Conservation (phyloP, 2,888 invertebrate genomes). For the Cacoxenus indagator region DNA sequence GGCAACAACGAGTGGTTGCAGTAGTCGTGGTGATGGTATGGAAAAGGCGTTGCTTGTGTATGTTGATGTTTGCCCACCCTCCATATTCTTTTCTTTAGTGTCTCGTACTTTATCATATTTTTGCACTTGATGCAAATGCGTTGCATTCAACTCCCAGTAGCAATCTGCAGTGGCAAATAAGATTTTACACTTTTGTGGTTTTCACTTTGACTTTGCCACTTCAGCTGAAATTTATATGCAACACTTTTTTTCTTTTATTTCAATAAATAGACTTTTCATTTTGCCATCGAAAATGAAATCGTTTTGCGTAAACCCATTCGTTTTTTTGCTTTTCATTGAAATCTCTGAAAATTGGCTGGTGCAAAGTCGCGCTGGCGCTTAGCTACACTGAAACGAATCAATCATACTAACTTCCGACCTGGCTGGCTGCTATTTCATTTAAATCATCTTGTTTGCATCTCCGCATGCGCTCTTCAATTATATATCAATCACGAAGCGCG, state of each 20-base stretch:
- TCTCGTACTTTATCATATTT: neutral
- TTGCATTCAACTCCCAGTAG: neutral
- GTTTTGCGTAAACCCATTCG: neutral
- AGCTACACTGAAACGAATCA: neutral
- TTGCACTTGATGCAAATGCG: constrained; percentile 3
- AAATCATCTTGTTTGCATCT: neutral
- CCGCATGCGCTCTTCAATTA: neutral
- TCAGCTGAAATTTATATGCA: neutral
- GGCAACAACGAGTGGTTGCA: neutral
- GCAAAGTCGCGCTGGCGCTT: neutral
- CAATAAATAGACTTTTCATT: neutral
- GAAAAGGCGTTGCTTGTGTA: no score
- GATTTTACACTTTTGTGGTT: constrained; percentile 13
- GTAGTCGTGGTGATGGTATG: no score
- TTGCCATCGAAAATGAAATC: neutral
- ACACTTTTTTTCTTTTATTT: neutral
- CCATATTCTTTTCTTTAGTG: neutral
- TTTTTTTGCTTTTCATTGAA: neutral
- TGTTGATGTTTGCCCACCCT: neutral
- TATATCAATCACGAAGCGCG: neutral
- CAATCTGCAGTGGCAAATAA: neutral
- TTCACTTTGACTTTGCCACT: neutral
- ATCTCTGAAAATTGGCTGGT: neutral
- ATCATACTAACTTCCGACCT: neutral
- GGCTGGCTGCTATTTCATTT: constrained; percentile 2